Evolutionary conservation across 2,797 vertebrate species (phyloP).

Genomic region (Calcarius lapponicus): DNA sequence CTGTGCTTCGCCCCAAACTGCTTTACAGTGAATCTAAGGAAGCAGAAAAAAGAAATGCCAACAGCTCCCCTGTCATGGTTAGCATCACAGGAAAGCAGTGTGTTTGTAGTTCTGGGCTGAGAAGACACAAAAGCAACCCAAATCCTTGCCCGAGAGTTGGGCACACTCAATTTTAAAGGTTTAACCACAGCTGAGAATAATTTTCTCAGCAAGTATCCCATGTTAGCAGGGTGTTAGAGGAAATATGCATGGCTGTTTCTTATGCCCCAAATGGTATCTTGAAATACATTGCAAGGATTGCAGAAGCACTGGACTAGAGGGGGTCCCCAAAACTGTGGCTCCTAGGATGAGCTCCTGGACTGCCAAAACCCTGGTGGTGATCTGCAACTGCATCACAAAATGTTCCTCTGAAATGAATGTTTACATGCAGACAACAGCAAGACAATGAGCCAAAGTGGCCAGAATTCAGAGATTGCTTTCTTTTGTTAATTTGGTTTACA

Average conservation of each 20-base stretch:
- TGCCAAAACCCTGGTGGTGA: neutral
- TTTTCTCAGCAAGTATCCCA: neutral
- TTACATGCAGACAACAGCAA: neutral
- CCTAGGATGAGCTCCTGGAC: neutral
- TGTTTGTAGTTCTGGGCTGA: neutral
- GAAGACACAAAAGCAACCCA: neutral
- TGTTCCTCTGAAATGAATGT: neutral
- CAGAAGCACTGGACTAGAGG: neutral
- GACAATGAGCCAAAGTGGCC: neutral
- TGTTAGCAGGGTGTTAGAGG: neutral
- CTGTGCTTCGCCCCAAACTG: neutral
- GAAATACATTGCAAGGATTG: neutral
- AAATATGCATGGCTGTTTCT: accelerated
- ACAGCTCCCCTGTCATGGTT: neutral
- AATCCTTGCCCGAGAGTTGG: neutral
- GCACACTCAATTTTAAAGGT: neutral
- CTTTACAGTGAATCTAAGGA: neutral
- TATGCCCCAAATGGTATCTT: neutral
- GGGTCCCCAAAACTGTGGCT: neutral
- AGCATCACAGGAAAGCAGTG: neutral
- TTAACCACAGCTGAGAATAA: neutral
- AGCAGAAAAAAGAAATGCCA: neutral
- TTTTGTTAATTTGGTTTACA: neutral
- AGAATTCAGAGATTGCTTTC: neutral
- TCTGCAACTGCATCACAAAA: neutral